These are phyloP conservation scores for Drosophila neonasuta DNA, from an alignment of 2,888 invertebrate genomes.

Conservation along the genomic window DNA sequence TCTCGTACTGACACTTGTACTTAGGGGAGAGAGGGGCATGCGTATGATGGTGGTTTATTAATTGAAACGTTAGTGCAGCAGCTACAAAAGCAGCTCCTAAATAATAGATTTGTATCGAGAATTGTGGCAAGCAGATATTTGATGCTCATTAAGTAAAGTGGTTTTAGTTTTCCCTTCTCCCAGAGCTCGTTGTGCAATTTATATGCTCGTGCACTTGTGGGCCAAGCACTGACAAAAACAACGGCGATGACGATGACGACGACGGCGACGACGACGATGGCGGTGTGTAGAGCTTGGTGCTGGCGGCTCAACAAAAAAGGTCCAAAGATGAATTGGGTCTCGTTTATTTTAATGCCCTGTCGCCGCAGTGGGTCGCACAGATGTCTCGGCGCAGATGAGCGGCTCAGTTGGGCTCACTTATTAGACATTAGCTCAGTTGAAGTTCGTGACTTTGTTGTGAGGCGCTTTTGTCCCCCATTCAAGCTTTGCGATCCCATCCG, in stretches of 20 bases:
- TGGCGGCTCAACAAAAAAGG: slow-evolving; percentile 66
- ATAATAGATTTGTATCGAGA: slow-evolving; percentile 79
- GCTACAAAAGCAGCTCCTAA: slow-evolving; percentile 65
- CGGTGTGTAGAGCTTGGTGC: slow-evolving; percentile 8
- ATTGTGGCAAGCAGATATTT: slow-evolving; percentile 77
- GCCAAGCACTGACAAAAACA: slow-evolving; percentile 15
- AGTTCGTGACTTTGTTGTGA: slow-evolving; percentile 66
- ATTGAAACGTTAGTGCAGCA: slow-evolving; percentile 70
- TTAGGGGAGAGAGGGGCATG: slow-evolving; percentile 22
- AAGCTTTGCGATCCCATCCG: slow-evolving; percentile 53
- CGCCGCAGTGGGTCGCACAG: slow-evolving; percentile 79
- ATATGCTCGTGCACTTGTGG: slow-evolving; percentile 39
- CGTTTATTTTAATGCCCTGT: slow-evolving; percentile 81
- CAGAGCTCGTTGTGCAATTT: slow-evolving; percentile 57
- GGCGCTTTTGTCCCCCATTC: slow-evolving; percentile 59
- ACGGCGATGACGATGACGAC: neutral
- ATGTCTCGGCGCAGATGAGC: slow-evolving; percentile 34
- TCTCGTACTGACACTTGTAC: slow-evolving; percentile 20
- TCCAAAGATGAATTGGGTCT: slow-evolving; percentile 78
- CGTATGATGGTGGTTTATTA: slow-evolving; percentile 65
- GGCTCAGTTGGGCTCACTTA: slow-evolving; percentile 46
- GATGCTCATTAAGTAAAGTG: slow-evolving; percentile 81
- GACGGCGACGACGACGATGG: neutral
- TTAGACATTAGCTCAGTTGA: slow-evolving; percentile 66
- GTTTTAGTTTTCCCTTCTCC: slow-evolving; percentile 66